Evolutionary conservation across 2,888 invertebrate genomes (phyloP).

Genomic region (Syrista parreyssii): DNA sequence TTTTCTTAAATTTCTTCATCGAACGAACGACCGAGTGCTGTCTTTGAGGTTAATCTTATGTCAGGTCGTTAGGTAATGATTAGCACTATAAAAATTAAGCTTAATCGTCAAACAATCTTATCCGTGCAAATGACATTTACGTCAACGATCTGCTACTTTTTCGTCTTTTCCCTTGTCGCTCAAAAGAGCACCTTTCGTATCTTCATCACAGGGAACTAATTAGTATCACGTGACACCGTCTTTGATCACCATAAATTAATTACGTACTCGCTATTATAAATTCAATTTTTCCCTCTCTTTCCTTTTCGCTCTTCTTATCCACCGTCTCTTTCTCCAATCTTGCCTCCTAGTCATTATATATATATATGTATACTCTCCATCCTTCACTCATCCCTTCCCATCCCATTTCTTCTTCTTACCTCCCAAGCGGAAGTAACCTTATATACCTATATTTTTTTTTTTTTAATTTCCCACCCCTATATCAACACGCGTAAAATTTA

Average conservation of each 20-base stretch:
- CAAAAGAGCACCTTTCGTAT: neutral
- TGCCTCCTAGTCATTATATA: no score
- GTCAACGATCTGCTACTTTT: no score
- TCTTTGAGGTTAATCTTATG: no score
- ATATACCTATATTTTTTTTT: neutral
- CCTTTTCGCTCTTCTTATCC: neutral
- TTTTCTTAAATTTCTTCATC: no score
- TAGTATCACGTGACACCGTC: conserved; percentile 36
- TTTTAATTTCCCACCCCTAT: neutral
- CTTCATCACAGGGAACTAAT: conserved; percentile 35
- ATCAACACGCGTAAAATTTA: neutral
- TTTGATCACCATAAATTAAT: conserved; percentile 47
- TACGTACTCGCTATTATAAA: conserved; percentile 27
- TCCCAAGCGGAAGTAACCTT: neutral
- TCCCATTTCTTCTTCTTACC: conserved; percentile 9
- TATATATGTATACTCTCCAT: neutral
- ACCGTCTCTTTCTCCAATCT: neutral
- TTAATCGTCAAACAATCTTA: no score
- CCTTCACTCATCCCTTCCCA: neutral
- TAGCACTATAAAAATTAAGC: no score
- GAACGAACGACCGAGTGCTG: no score
- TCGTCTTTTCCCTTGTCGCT: no score
- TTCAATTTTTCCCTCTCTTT: conserved; percentile 24
- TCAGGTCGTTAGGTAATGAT: no score
- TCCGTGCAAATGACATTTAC: no score